Evolutionary conservation across 2,797 vertebrate species (phyloP).

Genomic region (Steatocranus sp.): DNA sequence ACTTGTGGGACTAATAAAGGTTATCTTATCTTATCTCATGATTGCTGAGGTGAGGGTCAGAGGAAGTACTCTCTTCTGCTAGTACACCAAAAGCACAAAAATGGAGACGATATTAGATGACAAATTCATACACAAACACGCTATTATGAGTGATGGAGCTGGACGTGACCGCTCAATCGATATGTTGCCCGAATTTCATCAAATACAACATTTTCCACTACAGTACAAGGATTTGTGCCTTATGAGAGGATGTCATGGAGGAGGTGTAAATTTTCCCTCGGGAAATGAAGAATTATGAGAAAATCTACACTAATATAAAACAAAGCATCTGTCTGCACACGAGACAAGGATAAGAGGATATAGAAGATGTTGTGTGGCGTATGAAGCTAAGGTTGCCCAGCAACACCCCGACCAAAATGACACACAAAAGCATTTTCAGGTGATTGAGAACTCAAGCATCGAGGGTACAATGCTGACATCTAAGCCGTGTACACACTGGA

Average conservation of each 20-base stretch:
- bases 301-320: neutral
- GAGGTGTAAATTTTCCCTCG: neutral
- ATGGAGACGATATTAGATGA: neutral
- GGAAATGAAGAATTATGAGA: neutral
- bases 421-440: neutral
- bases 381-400: neutral
- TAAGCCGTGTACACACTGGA: neutral
- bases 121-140: neutral
- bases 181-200: neutral
- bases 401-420: neutral
- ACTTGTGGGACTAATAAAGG: neutral
- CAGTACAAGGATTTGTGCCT: neutral
- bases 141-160: neutral
- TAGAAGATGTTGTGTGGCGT: neutral
- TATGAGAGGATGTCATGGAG: accelerated
- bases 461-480: accelerated
- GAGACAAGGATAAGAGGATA: neutral
- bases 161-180: accelerated
- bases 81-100: neutral
- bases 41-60: neutral
- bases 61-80: neutral
- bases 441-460: neutral
- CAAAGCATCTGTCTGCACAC: neutral
- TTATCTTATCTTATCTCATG: neutral
- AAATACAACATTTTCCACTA: neutral